Conservation (phyloP, 2,113 vertebrate species). For the Ammodytes marinus region DNA sequence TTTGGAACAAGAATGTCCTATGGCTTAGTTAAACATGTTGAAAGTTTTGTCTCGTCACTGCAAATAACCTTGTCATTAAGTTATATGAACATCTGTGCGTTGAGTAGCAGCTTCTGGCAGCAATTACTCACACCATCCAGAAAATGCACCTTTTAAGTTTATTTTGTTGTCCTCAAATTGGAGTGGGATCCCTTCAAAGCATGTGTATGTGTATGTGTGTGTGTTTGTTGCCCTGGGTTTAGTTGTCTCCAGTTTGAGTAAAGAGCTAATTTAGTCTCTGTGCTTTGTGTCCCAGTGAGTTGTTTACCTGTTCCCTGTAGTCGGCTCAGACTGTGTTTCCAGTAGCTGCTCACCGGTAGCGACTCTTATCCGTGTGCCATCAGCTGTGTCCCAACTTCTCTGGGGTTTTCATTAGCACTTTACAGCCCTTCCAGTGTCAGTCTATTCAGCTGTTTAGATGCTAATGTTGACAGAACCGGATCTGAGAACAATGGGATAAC, state of each 20-base stretch:
- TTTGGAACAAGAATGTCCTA: neutral
- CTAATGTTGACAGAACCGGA: slow-evolving; percentile 64
- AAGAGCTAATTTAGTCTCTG: slow-evolving; percentile 52
- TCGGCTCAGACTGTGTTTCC: slow-evolving; percentile 49
- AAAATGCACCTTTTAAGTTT: slow-evolving; percentile 18
- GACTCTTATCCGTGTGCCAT: slow-evolving; percentile 42
- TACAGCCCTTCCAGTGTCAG: slow-evolving; percentile 46
- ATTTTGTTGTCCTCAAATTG: slow-evolving; percentile 39
- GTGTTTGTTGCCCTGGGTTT: slow-evolving; percentile 33
- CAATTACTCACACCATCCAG: neutral
- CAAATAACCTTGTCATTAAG: neutral
- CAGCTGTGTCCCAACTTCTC: slow-evolving; percentile 60
- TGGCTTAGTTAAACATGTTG: neutral
- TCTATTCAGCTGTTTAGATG: slow-evolving; percentile 52
- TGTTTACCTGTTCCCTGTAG: slow-evolving; percentile 67
- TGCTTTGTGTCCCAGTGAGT: slow-evolving; percentile 35
- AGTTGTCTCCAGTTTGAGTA: slow-evolving; percentile 44
- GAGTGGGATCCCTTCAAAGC: slow-evolving; percentile 14
- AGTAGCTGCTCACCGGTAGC: slow-evolving; percentile 32
- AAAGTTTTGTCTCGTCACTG: slow-evolving; percentile 14
- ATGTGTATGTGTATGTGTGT: too few relatives aligned
- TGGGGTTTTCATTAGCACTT: slow-evolving; percentile 70
- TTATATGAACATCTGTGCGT: neutral
- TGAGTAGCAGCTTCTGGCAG: slow-evolving; percentile 24
- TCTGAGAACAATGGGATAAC: slow-evolving; percentile 66